phyloP scores from a whole-genome alignment of 2,797 vertebrate genomes.

The Eutrigla gurnardus region DNA sequence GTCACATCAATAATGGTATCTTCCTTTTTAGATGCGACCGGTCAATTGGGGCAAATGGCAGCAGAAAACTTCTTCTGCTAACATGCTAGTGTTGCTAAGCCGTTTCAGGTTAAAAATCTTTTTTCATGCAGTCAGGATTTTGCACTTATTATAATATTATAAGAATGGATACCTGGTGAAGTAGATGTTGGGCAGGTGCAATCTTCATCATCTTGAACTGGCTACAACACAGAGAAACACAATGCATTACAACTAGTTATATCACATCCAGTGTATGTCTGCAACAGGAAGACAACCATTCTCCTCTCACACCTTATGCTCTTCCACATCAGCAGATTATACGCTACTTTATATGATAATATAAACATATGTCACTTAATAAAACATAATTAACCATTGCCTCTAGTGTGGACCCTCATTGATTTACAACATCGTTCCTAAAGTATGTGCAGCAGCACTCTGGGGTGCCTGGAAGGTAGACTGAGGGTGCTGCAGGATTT shows the following conservation, averaged over 20 bases:
- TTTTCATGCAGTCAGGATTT: neutral
- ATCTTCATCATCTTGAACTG: slow-evolving; percentile 82
- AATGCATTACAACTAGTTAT: neutral
- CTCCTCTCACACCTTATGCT: neutral
- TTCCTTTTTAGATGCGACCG: neutral
- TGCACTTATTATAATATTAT: neutral
- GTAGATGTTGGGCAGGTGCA: slow-evolving; percentile 77
- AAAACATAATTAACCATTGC: neutral
- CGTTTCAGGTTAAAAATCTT: neutral
- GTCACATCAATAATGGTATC: neutral
- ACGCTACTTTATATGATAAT: neutral
- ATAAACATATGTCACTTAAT: neutral
- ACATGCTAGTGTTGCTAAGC: no score
- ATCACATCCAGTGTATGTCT: neutral
- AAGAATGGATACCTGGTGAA: slow-evolving; percentile 75
- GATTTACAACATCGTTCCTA: no score
- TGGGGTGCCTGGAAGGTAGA: no score
- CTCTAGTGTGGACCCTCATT: no score
- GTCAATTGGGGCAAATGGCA: no score
- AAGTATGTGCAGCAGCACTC: no score
- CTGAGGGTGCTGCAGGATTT: no score
- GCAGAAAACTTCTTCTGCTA: no score
- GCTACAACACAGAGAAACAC: slow-evolving; percentile 71
- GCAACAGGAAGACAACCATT: neutral
- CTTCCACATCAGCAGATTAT: neutral